phyloP scores from a whole-genome alignment of 2,888 invertebrate genomes.

The Noctua pronuba region DNA sequence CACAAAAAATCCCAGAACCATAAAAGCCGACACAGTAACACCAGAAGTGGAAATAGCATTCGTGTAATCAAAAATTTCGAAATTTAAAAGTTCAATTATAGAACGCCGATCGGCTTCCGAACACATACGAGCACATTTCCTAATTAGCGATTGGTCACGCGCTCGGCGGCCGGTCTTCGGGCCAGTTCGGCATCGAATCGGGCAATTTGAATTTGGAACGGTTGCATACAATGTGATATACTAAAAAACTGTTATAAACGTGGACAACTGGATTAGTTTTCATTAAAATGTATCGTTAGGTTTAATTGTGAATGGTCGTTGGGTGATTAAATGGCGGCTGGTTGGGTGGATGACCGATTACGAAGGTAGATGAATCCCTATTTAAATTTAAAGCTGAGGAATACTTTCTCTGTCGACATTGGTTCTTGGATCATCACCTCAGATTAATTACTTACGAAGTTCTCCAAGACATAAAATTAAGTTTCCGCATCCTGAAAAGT shows the following conservation, averaged over 20 bases:
- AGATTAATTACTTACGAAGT: not conserved
- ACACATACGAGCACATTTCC: slow-evolving; percentile 84
- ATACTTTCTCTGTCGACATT: not conserved
- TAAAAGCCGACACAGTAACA: slow-evolving; percentile 81
- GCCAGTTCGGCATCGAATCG: slow-evolving; percentile 83
- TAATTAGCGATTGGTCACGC: slow-evolving; percentile 90
- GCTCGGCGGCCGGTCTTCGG: slow-evolving; percentile 82
- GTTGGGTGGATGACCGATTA: slow-evolving; percentile 53
- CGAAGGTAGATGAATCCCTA: slow-evolving; percentile 37
- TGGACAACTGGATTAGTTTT: slow-evolving; percentile 75
- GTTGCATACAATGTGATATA: slow-evolving; percentile 75
- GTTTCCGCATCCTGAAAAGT: not conserved
- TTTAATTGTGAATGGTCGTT: slow-evolving; percentile 63
- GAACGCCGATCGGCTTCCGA: slow-evolving; percentile 87
- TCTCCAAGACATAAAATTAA: too few relatives aligned
- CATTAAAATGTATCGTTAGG: slow-evolving; percentile 75
- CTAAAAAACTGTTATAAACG: slow-evolving; percentile 69
- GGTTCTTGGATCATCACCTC: not conserved
- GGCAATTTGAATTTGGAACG: slow-evolving; percentile 89
- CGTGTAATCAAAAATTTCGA: slow-evolving; percentile 86
- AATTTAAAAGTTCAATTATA: slow-evolving; percentile 88
- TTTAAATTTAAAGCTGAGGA: slow-evolving; percentile 35
- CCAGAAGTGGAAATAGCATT: slow-evolving; percentile 84
- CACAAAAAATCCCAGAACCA: slow-evolving; percentile 65
- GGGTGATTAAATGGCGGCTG: slow-evolving; percentile 55